Evolutionary conservation across 2,113 vertebrate species (phyloP).

Genomic region (Hylia prasina): DNA sequence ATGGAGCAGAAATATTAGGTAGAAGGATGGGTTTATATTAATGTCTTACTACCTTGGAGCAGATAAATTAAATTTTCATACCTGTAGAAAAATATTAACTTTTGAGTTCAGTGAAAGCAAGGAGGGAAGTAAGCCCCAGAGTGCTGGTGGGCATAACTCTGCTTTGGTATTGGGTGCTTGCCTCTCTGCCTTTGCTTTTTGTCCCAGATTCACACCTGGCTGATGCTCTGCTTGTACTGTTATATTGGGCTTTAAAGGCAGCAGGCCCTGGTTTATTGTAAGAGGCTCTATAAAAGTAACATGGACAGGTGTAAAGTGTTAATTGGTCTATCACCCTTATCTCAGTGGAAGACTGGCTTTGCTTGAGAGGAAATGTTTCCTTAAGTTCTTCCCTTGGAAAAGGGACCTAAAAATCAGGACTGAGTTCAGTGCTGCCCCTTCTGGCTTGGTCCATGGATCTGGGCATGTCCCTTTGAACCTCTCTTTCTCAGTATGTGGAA

Average conservation of each 20-base stretch:
- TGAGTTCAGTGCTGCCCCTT: neutral
- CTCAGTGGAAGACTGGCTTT: neutral
- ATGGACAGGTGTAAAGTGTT: fast-evolving
- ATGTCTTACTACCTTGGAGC: neutral
- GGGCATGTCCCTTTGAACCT: neutral
- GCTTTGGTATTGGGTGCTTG: neutral
- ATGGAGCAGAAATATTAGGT: neutral
- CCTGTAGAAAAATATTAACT: neutral
- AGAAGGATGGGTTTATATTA: neutral
- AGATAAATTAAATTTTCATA: neutral
- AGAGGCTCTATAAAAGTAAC: neutral
- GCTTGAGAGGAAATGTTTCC: neutral
- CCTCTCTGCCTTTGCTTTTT: neutral
- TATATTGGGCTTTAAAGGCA: neutral
- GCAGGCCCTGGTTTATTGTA: neutral
- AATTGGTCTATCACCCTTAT: neutral
- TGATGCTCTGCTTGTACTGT: neutral
- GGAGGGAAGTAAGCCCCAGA: neutral
- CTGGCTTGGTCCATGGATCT: neutral
- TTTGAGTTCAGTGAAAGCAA: neutral
- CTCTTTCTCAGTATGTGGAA: neutral
- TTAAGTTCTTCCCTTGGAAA: neutral
- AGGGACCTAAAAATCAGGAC: neutral
- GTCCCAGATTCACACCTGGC: neutral
- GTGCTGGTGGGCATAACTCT: neutral